Evolutionary conservation across 1,140 invertebrate genomes (phyloP), one percentile per base, ranked within the genome.

Genomic region (Tigriopus japonicus): DNA sequence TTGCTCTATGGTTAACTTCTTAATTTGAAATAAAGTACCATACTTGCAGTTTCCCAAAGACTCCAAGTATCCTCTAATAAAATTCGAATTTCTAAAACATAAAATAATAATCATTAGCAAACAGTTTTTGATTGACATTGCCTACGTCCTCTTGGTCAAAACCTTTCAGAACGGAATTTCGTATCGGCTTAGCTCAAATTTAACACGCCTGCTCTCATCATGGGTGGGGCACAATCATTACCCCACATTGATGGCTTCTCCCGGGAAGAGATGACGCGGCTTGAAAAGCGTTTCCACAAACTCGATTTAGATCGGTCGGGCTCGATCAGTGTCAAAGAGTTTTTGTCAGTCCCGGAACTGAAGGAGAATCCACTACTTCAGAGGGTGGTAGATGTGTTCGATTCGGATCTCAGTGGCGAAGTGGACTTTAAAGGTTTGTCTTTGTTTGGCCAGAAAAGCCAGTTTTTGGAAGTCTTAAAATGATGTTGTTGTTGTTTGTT

Each of bases 351-450:
- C 63, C 76, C 76, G 58, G 76, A 78, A 67, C 66, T 78, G 64
- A 75, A 77, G 68, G 76, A 78, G 65, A 78, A 78, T 69, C 76
- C 76, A 56, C 67, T 78, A 28, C 76, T 78, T 19, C 74, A 78
- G 65, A 65, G 76, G 67, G 76, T 78, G n/a, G 78, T 78, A 66
- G 76, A 78, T 67, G 75, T 78, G 62, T 78, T 78, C 69, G 76
- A 78, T 64, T 75, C 74, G 52, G 76, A 78, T 69, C 73, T 74
- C 15, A 77, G 78, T 69, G 76, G 76, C 43, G 76, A 78, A 67
- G 74, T 78, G 53, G 77, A 78, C 68, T 78, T 78, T 67, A 78
- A 78, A 74, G 76, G 55, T 58, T 43, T 3, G 21, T n/a, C n/a
- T n/a, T n/a, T n/a, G n/a, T n/a, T n/a, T n/a, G n/a, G n/a, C n/a